phyloP scores from a whole-genome alignment of 2,113 vertebrate genomes.

The Epinephelus lanceolatus region DNA sequence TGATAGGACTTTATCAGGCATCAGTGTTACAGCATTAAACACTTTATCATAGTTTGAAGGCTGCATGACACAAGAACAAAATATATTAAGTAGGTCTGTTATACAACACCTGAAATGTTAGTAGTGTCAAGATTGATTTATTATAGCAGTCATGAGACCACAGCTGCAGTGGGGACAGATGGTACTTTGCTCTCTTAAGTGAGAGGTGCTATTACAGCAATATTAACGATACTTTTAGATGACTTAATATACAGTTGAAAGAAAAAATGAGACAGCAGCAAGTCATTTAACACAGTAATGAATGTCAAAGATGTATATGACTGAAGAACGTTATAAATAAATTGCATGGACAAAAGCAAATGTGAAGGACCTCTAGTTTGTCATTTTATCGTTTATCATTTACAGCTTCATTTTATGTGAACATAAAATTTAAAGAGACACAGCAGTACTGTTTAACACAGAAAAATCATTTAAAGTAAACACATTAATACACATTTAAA shows the following conservation, averaged over 20 bases:
- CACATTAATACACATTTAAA: too few relatives aligned
- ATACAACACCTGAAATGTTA: neutral
- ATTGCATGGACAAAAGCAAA: neutral
- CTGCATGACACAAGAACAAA: conserved; percentile 13
- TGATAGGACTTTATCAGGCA: conserved; percentile 24
- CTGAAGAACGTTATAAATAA: too few relatives aligned
- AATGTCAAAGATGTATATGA: neutral
- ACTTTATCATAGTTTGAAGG: neutral
- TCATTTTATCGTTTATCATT: neutral
- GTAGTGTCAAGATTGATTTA: neutral
- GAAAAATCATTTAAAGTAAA: neutral
- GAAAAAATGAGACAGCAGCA: neutral
- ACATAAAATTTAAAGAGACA: neutral
- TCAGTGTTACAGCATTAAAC: neutral
- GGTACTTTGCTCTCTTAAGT: neutral
- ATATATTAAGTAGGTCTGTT: neutral
- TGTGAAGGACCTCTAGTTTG: neutral
- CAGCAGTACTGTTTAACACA: neutral
- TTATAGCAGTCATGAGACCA: neutral
- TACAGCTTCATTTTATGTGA: neutral
- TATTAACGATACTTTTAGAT: neutral
- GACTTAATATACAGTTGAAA: neutral
- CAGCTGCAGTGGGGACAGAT: neutral
- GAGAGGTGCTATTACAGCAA: neutral
- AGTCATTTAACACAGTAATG: neutral